Base-by-base conservation (phyloP, 2,797 vertebrate genomes). In the Choloepus didactylus region DNA sequence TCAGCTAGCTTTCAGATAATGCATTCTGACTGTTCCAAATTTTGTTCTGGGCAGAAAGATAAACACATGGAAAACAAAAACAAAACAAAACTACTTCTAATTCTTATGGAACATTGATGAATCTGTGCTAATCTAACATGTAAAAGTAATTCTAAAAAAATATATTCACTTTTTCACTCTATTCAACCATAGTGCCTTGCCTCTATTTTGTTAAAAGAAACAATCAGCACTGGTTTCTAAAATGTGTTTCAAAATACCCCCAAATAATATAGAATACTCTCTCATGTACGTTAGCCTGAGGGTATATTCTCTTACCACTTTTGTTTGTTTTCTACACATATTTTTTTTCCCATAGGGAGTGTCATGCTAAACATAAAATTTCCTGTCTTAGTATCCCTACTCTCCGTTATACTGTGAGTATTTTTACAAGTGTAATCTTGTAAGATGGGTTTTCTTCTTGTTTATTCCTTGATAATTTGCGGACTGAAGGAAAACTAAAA, bases 161-260 rank as follows among this genome's bases (percentile, higher is more conserved):
- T 29, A 12, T 44, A 80, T 83, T 84, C 44, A 76, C 10, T 1
- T 35, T 77, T 19, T 15, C 49, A 41, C 35, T 87, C 41, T 77
- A 69, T 77, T 69, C 0, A 0, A 95, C 4, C 41, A 79, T 23
- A n/a, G 59, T 77, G 35, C 44, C 12, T 41, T 7, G 56, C 75
- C 35, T 84, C 31, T 49, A 49, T 12, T 41, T 79, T 69, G 18
- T 64, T 93, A 69, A 14, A 92, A 25, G 29, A 85, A 97, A 85
- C 41, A n/a, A 11, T 9, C 35, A 5, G 16, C 9, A 81, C 41
- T 44, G 23, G 10, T 4, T 62, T 1, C 3, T 69, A 96, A 81
- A 89, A 82, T 49, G 6, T 90, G 41, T 75, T 95, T 69, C 51
- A 94, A 84, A 98, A 94, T n/a, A 59, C 62, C 21, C 91, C 75